phyloP scores from a whole-genome alignment of 2,797 vertebrate species.

The Chanos chanos region DNA sequence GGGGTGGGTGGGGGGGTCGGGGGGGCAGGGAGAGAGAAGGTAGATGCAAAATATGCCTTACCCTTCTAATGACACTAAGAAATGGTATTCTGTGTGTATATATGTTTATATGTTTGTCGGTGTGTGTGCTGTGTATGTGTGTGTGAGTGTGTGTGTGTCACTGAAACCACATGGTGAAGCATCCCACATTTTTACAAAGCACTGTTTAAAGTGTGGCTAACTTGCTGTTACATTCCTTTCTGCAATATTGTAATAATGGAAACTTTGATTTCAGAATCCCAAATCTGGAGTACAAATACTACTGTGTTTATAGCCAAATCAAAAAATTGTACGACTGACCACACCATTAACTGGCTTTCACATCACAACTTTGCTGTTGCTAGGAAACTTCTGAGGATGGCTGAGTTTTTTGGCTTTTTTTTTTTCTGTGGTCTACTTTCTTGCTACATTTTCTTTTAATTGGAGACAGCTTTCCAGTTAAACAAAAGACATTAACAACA shows the following conservation, averaged over 20 bases:
- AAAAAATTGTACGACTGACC: too few species aligned
- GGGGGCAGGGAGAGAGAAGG: too few species aligned
- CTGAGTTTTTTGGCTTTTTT: conserved; percentile 46
- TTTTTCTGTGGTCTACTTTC: conserved; percentile 50
- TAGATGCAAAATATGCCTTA: conserved; percentile 3
- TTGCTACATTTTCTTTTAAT: conserved; percentile 45
- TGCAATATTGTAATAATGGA: too few species aligned
- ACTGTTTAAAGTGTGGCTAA: conserved; percentile 11
- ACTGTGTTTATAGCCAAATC: conserved; percentile 15
- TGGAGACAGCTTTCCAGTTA: conserved; percentile 54
- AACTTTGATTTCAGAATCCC: too few species aligned
- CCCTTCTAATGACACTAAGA: not conserved
- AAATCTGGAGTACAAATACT: conserved; percentile 18
- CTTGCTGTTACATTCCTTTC: too few species aligned
- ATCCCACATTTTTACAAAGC: not conserved
- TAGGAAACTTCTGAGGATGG: conserved; percentile 56
- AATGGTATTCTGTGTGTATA: not conserved
- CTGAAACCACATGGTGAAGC: not conserved
- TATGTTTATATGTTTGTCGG: not conserved
- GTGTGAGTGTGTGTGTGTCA: not conserved
- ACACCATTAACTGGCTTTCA: conserved; percentile 41
- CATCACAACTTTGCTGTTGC: conserved; percentile 54
- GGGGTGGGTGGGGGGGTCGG: too few species aligned
- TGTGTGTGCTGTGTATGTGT: not conserved
- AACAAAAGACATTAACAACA: too few species aligned